Conservation (phyloP, 2,113 vertebrate species). For the Columbina picui region DNA sequence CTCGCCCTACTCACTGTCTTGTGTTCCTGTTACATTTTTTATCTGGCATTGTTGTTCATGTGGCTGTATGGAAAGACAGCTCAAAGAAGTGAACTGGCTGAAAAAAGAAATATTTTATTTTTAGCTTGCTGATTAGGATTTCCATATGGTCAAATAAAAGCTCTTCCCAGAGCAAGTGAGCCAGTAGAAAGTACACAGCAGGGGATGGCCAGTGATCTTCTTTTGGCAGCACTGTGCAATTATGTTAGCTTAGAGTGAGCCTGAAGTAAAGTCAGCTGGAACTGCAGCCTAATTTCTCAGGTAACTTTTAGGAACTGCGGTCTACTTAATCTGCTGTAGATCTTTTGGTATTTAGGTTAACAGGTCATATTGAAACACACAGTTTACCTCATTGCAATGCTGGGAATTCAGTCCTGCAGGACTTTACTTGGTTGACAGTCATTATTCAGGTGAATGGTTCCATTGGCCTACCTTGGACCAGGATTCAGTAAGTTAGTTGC, state of each 20-base stretch:
- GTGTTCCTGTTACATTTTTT: neutral
- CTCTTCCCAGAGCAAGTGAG: neutral
- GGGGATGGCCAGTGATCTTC: neutral
- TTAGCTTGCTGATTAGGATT: neutral
- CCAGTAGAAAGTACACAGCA: neutral
- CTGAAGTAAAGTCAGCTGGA: neutral
- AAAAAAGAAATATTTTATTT: neutral
- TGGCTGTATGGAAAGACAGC: neutral
- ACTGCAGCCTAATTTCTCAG: neutral
- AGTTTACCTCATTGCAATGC: constrained; percentile 8
- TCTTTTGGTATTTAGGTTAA: constrained; percentile 32
- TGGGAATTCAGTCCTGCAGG: constrained; percentile 37
- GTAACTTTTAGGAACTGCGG: neutral
- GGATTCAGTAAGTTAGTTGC: neutral
- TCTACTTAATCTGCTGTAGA: neutral
- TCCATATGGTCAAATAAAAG: neutral
- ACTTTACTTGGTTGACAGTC: constrained; percentile 5
- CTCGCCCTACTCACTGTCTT: neutral
- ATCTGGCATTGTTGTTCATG: neutral
- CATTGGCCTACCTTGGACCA: neutral
- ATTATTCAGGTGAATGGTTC: constrained; percentile 2
- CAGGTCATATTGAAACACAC: neutral
- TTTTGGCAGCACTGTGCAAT: neutral
- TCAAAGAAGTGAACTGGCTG: neutral
- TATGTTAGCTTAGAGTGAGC: neutral